Evolutionary conservation across 2,797 vertebrate genomes (phyloP), one percentile per base, ranked within the genome.

Genomic region (Sciurus vulgaris): DNA sequence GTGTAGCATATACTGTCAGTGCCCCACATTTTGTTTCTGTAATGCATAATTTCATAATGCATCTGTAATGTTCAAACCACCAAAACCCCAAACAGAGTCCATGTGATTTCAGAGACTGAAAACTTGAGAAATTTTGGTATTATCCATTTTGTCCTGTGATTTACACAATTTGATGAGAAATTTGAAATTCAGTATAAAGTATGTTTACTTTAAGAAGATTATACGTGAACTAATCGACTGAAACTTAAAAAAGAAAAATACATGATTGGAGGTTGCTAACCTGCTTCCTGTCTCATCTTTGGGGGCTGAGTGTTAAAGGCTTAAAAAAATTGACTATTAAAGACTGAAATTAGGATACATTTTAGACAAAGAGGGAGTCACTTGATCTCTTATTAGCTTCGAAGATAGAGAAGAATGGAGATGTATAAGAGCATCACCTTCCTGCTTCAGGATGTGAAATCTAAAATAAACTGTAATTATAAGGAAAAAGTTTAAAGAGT

Each of bases 281-380:
- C 97, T 97, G 87, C 79, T 89, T 93, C 83, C 81, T 81, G 63
- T 87, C 84, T 95, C 41, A 6, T 95, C 35, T 83, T 91, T 96
- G 93, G 59, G 72, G 74, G 7, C 20, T 96, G 47, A 26, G 15
- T 84, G 73, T 81, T 86, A 61, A 92, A 77, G 85, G 89, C 97
- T 93, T 94, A 69, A 95, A 51, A 38, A 95, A 93, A 92, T 78
- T 97, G 87, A 51, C 83, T 10, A 1, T 86, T 4, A 24, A 89
- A 81, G 83, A 77, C 94, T 96, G 94, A 97, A 98, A 98, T 97
- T 97, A 24, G 86, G 86, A 76, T 97, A 54, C 86, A 87, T 96
- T 93, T 83, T 93, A 98, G 97, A 98, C 98, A 98, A 98, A 98
- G 97, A 93, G 81, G n/a, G 87, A 96, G 95, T 95, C 96, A 94